Evolutionary conservation across 2,888 invertebrate genomes (phyloP), one percentile per base, ranked within the genome.

Genomic region (Carterocephalus palaemon): DNA sequence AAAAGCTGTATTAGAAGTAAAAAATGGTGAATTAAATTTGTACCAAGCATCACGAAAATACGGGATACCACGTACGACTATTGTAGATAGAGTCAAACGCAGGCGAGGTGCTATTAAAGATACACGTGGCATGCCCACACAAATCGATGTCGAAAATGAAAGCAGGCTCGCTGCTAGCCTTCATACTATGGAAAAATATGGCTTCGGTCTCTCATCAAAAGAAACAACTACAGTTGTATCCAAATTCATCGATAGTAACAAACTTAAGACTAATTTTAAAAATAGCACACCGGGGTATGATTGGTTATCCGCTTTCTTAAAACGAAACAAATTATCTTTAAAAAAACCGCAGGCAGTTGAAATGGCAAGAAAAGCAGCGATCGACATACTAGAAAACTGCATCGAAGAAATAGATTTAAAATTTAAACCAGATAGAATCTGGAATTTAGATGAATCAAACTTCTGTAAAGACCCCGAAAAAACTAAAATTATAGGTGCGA

Each of bases 311-410:
- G 36, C 29, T 2, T 69, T 66, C 49, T 57, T 55, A 45, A 62
- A 60, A 32, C 42, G 64, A 9, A 54, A 69, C 39, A 48, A 53
- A 36, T 29, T 73, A n/a, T 62, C 64, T 9, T 38, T 70, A 8
- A 74, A 73, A 60, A 74, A 64, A 46, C 68, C 68, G 3, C 63
- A 72, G 59, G 50, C 54, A 15, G 61, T 70, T 3, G 68, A 36
- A 7, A 12, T 19, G 8, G 24, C 24, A 4, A 15, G 36, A 8
- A 36, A 36, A 24, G 16, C 1, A 8, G 24, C 24, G 1, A 2
- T 9, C 3, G 36, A 36, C n/a, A 4, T 36, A 1, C 8, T 36
- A 1, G 10, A 36, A 9, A 12, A 36, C 5, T 16, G 16, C 9
- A 23, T 36, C 2, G 15, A 8, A 5, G 36, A 36, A 3, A 16